Evolutionary conservation across 1,140 invertebrate species (phyloP).

Genomic region (Eurosta solidaginis): DNA sequence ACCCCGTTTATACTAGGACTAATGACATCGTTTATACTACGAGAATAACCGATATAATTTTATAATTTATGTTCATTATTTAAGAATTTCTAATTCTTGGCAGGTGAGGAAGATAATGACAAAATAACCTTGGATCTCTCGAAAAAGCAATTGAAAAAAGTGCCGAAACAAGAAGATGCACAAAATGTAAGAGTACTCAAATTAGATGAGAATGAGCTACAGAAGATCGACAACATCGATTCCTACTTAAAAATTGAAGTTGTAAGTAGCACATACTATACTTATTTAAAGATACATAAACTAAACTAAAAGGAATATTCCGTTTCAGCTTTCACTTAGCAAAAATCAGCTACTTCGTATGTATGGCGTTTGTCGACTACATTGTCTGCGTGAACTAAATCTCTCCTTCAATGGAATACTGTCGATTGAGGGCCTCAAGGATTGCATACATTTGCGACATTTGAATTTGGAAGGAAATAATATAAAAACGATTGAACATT

Average conservation of each 20-base stretch:
- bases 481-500: slow-evolving; percentile 82
- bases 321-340: slow-evolving; percentile 77
- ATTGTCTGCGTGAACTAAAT: slow-evolving; percentile 79
- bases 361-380: slow-evolving; percentile 81
- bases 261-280: slow-evolving; percentile 61
- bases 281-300: not conserved
- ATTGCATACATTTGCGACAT: slow-evolving; percentile 77
- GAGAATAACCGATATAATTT: too few relatives aligned
- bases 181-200: slow-evolving; percentile 75
- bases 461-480: slow-evolving; percentile 67
- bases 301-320: not conserved
- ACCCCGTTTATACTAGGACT: too few relatives aligned
- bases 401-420: slow-evolving; percentile 86
- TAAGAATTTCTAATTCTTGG: not conserved
- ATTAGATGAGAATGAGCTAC: slow-evolving; percentile 84
- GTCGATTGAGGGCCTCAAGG: slow-evolving; percentile 86
- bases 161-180: slow-evolving; percentile 70
- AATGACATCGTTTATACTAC: too few relatives aligned
- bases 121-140: slow-evolving; percentile 66
- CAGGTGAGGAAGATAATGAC: slow-evolving; percentile 42
- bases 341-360: slow-evolving; percentile 84
- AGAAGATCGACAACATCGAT: slow-evolving; percentile 85
- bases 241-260: slow-evolving; percentile 79
- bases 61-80: too few relatives aligned
- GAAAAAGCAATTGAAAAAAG: slow-evolving; percentile 73